phyloP scores from a whole-genome alignment of 2,113 vertebrate species.

The Puntigrus tetrazona region DNA sequence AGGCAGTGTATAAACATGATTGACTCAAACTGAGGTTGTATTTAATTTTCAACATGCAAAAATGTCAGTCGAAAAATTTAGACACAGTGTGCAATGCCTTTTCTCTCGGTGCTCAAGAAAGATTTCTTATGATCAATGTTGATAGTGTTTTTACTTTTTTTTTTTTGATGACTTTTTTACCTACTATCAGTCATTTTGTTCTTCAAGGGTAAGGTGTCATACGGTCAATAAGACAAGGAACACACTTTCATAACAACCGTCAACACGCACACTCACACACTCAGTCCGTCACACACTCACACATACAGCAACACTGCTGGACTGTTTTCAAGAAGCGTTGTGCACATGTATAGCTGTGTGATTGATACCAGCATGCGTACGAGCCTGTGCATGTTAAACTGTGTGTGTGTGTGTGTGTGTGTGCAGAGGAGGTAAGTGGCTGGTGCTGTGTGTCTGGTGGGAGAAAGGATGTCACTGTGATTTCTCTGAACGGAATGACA shows the following conservation, averaged over 20 bases:
- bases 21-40: too few species aligned
- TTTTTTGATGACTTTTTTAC: neutral
- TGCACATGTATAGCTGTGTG: neutral
- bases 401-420: neutral
- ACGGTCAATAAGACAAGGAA: neutral
- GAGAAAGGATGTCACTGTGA: constrained; percentile 61
- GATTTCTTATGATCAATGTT: neutral
- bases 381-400: neutral
- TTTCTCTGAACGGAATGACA: constrained; percentile 57
- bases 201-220: neutral
- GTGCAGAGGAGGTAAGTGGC: constrained; percentile 9
- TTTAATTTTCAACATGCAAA: too few species aligned
- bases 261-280: neutral
- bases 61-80: too few species aligned
- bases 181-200: neutral
- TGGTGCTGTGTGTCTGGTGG: constrained; percentile 34
- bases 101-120: neutral
- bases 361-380: neutral
- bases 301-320: neutral
- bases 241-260: neutral
- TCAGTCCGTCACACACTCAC: neutral
- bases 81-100: too few species aligned
- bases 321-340: neutral
- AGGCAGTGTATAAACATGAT: too few species aligned
- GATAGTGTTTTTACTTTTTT: too few species aligned